Base-by-base conservation (phyloP, 2,888 invertebrate genomes). In the Lysandra bellargus region DNA sequence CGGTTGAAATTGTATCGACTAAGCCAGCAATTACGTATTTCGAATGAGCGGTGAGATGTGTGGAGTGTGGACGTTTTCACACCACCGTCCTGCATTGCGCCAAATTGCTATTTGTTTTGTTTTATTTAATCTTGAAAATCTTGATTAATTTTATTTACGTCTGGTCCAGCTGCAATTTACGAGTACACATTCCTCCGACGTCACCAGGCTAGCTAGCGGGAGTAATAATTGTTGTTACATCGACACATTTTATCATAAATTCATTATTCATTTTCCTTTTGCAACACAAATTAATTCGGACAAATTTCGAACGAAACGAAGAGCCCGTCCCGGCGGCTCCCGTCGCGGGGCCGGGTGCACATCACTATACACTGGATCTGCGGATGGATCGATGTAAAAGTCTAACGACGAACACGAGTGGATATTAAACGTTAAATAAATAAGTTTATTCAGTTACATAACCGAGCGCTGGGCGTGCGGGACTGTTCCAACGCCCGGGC, bases 401-500 rank as follows among this genome's bases (percentile, higher is more conserved):
- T 78, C 80, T 78, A 78, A 53, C 17, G 74, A 80, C 17, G 79
- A 80, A 78, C 82, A 82, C 83, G 73, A 81, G 78, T 49, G 78
- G 79, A 78, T 74, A 75, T 90, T 87, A 85, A 91, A 40, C 57
- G 90, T 90, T 90, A 91, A 89, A 91, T 92, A 93, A 91, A 92
- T 92, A 93, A 92, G 91, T 93, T 92, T 91, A 88, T 89, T 90
- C 87, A 91, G 92, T 94, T 94, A 94, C 91, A 94, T 94, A 94
- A 94, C 91, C 91, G 88, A 89, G 87, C 91, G 90, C 90, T 86
- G 87, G 87, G 87, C 86, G 87, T 87, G 88, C 90, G 88, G 87
- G 90, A 88, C 89, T 90, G 90, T 88, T 91, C 91, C 91, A 90
- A 91, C 94, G 92, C 92, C 93, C 92, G 85, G 91, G 91, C 92